Evolutionary conservation across 1,140 invertebrate genomes (phyloP).

Genomic region (Ips nitidus): DNA sequence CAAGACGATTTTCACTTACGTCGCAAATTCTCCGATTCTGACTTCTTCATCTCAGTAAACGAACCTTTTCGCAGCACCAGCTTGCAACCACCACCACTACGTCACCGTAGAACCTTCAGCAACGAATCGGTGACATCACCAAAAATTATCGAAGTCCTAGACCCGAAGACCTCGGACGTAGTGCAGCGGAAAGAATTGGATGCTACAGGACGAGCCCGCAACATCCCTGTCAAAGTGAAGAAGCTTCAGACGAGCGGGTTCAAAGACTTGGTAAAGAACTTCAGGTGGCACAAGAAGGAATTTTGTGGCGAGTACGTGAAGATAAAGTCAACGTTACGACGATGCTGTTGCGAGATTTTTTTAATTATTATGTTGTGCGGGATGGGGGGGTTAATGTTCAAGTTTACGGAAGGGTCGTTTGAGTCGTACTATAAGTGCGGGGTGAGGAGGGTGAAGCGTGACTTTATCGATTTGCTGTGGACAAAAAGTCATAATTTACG

Average conservation of each 20-base stretch:
- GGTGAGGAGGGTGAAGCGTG: constrained; percentile 80
- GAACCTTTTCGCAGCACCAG: background rate
- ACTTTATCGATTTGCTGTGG: constrained; percentile 82
- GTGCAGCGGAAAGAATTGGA: constrained; percentile 38
- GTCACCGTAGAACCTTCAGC: background rate
- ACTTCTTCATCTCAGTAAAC: background rate
- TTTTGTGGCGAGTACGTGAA: constrained; percentile 58
- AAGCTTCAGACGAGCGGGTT: background rate
- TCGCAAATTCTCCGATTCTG: constrained; percentile 39
- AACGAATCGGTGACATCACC: constrained; percentile 19
- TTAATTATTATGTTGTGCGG: constrained; percentile 72
- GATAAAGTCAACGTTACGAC: constrained; percentile 62
- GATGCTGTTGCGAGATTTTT: constrained; percentile 66
- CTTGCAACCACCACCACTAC: background rate
- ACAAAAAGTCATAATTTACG: constrained; percentile 73
- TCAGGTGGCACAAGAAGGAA: constrained; percentile 61
- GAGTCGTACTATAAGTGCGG: constrained; percentile 86
- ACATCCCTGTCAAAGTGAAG: background rate
- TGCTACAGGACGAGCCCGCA: background rate
- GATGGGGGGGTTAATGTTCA: constrained; percentile 75
- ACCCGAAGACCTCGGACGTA: constrained; percentile 45
- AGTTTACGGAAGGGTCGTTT: constrained; percentile 77
- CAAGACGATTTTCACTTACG: constrained; percentile 38
- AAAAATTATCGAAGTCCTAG: constrained; percentile 50
- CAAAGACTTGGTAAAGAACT: constrained; percentile 42